Evolutionary conservation across 2,797 vertebrate species (phyloP).

Genomic region (Intellagama lesueurii): DNA sequence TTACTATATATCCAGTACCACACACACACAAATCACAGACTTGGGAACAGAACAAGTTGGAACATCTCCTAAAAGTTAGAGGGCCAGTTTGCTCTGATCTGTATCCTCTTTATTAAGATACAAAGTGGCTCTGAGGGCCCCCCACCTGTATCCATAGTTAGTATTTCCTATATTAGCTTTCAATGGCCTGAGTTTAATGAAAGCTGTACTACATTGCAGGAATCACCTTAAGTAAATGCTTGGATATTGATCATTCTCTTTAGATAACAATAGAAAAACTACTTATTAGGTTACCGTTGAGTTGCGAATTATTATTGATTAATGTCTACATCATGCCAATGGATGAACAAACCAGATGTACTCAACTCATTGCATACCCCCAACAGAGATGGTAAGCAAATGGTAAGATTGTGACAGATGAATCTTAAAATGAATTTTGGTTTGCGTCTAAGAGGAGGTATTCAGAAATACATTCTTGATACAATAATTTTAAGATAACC

Average conservation of each 20-base stretch:
- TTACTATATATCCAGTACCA: no score
- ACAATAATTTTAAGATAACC: slow-evolving; percentile 18
- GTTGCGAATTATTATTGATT: background rate
- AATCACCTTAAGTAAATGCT: background rate
- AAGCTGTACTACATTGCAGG: background rate
- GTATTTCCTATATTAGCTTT: background rate
- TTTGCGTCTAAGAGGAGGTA: slow-evolving; percentile 24
- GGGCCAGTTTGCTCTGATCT: no score
- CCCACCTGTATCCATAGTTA: background rate
- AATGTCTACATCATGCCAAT: background rate
- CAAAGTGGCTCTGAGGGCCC: no score
- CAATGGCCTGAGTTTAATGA: background rate
- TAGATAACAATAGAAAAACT: background rate
- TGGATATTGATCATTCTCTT: background rate
- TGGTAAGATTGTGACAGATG: background rate
- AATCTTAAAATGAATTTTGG: slow-evolving; percentile 5
- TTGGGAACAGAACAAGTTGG: no score
- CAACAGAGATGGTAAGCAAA: background rate
- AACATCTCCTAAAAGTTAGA: no score
- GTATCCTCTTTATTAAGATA: no score
- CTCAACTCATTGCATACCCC: background rate
- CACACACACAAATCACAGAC: no score
- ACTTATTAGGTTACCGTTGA: background rate
- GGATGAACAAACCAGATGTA: background rate
- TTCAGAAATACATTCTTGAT: slow-evolving; percentile 6